Evolutionary conservation across 2,113 vertebrate genomes (phyloP), one percentile per base, ranked within the genome.

Genomic region (Fulica atra): DNA sequence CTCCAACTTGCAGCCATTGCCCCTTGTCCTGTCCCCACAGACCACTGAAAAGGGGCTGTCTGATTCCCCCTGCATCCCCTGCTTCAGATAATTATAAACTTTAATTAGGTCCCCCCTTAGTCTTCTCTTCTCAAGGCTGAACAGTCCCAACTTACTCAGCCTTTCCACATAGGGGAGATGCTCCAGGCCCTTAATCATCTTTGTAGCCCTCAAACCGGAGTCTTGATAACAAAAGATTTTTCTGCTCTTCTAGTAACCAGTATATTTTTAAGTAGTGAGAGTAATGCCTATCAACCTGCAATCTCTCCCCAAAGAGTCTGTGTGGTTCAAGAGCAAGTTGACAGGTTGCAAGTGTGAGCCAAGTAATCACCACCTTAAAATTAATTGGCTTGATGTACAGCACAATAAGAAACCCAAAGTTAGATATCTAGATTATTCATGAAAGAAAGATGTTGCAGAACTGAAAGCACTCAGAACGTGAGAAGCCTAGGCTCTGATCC

Each of bases 221-320:
- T 83, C 54, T 44, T 69, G 15, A 56, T 36, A 59, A 18, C 16
- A 72, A 53, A 85, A 82, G 25, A 51, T 36, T 83, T 82, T 94
- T 82, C 44, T 38, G 8, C 29, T 80, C 68, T 42, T 72, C 25
- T 77, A n/a, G 9, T 42, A 81, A 69, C 26, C 36, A 5, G 5
- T 50, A 24, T 3, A 0, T 14, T 61, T 73, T 65, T 65, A 9
- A 38, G 38, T 46, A 48, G 23, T 73, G 38, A 42, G 31, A 86
- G 26, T 61, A 46, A 24, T 13, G 5, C 24, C 77, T 44, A 38
- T 7, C 10, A 42, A 48, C 29, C 33, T 70, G 20, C 33, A 64
- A 0, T 25, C 16, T 9, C 33, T 69, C 8, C 11, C 3, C 3
- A n/a, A 60, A 64, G 72, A 6, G 9, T 23, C 6, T 6, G 8